phyloP scores from a whole-genome alignment of 1,140 invertebrate genomes.

The Leguminivora glycinivorella region DNA sequence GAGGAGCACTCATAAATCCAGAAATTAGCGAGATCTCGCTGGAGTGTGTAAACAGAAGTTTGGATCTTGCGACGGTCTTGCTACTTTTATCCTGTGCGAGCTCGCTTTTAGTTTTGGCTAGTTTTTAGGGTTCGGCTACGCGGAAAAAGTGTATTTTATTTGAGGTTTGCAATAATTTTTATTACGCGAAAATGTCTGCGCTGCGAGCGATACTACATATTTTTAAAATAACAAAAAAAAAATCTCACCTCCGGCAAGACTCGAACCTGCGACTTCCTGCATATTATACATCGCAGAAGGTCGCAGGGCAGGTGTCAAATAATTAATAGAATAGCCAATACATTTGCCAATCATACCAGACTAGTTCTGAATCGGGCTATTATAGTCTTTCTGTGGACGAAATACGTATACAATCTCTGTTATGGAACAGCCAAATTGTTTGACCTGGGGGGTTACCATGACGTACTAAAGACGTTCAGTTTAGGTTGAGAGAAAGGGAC shows the following conservation, averaged over 20 bases:
- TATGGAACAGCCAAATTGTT: not conserved
- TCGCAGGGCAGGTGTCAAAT: not conserved
- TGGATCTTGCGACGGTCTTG: constrained; percentile 33
- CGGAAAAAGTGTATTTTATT: too few species aligned
- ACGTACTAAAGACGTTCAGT: too few species aligned
- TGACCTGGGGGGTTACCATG: too few species aligned
- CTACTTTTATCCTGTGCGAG: constrained; percentile 10
- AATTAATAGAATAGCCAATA: not conserved
- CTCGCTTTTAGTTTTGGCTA: not conserved
- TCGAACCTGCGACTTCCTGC: too few species aligned
- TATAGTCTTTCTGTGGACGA: not conserved
- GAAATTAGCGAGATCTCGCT: constrained; percentile 68
- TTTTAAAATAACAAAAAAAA: too few species aligned
- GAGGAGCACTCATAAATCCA: constrained; percentile 70
- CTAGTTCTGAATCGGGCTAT: not conserved
- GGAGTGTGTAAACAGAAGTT: constrained; percentile 70
- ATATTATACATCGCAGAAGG: too few species aligned
- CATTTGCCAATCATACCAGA: not conserved
- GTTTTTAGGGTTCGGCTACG: too few species aligned
- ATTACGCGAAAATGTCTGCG: too few species aligned
- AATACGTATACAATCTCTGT: not conserved
- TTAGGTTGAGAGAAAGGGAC: too few species aligned
- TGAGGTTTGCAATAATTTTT: too few species aligned
- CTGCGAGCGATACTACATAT: too few species aligned
- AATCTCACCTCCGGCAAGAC: too few species aligned